Evolutionary conservation across 2,888 invertebrate species (phyloP), one percentile per base, ranked within the genome.

Genomic region (Abscondita cerata): DNA sequence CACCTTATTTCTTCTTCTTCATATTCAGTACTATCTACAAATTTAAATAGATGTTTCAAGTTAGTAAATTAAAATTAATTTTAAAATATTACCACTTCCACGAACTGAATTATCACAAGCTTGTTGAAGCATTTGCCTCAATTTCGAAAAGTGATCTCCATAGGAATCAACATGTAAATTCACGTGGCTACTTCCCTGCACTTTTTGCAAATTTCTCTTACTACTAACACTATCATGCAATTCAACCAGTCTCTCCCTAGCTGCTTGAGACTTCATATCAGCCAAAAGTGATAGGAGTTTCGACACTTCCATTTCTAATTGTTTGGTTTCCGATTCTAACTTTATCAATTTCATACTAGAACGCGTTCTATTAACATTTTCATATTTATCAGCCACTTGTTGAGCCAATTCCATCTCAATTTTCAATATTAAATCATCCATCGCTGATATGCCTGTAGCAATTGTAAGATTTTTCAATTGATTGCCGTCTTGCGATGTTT

Each of bases 341-440:
- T 72, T 58, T 19, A 72, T 52, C 56, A 69, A 64, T 63, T 69
- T 65, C 19, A 64, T 20, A 20, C 50, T 61, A 46, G 40, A 54
- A 52, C 65, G 63, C 15, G 38, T 52, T 44, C 20, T 62, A n/a
- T 34, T 38, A 25, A 53, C 16, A 52, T 65, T 52, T 25, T 56
- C 48, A 51, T 65, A 66, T 44, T 55, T 56, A 20, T 61, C 66
- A 1, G 70, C 70, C 38, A 68, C 64, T 53, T 73, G 69, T 51
- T 67, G 66, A 0, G 71, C 69, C 19, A 80, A 67, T 61, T 77
- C 77, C 5, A 67, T 44, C 66, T 79, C 76, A 12, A 79, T 72
- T 68, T 73, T 72, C 36, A 73, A 57, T 38, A 80, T 76, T 47
- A 79, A 65, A 36, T 72, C 70, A 52, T 80, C 75, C 59, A 78